Evolutionary conservation across 2,888 invertebrate species (phyloP).

Genomic region (Epicampocera succincta): DNA sequence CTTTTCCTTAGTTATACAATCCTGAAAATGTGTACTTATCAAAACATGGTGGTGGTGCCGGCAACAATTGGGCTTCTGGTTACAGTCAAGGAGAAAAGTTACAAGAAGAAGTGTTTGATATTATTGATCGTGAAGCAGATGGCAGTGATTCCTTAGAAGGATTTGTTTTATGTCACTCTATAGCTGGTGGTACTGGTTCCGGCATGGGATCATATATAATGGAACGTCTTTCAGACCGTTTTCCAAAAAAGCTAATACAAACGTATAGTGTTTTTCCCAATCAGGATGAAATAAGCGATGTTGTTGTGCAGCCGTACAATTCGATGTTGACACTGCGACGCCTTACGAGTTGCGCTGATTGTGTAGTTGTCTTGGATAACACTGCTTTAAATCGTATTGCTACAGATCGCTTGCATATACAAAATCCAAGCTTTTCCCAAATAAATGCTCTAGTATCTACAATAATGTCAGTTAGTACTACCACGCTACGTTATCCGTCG

Average conservation of each 20-base stretch:
- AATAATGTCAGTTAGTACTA: conserved; percentile 99
- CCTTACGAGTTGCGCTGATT: conserved; percentile 97
- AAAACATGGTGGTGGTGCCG: conserved; percentile 99
- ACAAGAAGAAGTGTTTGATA: conserved; percentile 98
- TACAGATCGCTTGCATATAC: conserved; percentile 96
- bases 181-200: conserved; percentile 99
- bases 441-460: conserved; percentile 98
- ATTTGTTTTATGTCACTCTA: conserved; percentile 98
- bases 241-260: conserved; percentile 98
- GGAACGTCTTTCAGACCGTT: conserved; percentile 94
- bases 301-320: conserved; percentile 98
- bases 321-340: conserved; percentile 96
- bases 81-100: conserved; percentile 96
- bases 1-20: conserved; percentile 89
- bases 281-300: conserved; percentile 97
- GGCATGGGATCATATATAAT: conserved; percentile 98
- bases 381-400: conserved; percentile 97
- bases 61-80: conserved; percentile 99
- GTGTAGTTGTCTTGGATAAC: conserved; percentile 98
- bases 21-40: conserved; percentile 98
- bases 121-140: conserved; percentile 99
- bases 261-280: conserved; percentile 99
- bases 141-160: conserved; percentile 99
- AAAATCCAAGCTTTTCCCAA: conserved; percentile 97
- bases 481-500: conserved; percentile 94